Conservation (phyloP, 2,888 invertebrate species). For the Macrophya alboannulata region DNA sequence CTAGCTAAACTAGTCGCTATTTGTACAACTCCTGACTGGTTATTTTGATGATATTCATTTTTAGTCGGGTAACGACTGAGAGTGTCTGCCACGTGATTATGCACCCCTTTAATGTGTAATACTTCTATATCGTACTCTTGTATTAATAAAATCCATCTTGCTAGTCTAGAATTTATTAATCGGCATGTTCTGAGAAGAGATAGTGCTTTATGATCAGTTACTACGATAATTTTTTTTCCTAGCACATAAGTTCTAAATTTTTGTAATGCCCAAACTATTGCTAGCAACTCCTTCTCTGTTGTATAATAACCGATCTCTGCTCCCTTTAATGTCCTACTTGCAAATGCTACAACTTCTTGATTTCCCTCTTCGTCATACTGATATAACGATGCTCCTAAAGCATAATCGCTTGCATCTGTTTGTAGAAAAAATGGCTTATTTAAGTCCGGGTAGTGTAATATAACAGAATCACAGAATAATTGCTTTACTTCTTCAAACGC, state of each 20-base stretch:
- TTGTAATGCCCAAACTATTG: conserved; percentile 32
- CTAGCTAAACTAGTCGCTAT: too few relatives aligned
- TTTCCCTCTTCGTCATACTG: background rate
- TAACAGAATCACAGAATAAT: conserved; percentile 21
- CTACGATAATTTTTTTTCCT: background rate
- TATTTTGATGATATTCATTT: too few relatives aligned
- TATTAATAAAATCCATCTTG: too few relatives aligned
- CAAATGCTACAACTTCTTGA: conserved; percentile 2
- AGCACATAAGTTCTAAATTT: background rate
- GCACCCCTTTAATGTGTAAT: too few relatives aligned
- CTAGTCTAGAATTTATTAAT: too few relatives aligned
- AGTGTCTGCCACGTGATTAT: too few relatives aligned
- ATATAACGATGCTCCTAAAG: background rate
- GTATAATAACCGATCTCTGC: conserved; percentile 56
- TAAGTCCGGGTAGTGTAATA: background rate
- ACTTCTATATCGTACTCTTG: too few relatives aligned
- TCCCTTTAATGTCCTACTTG: conserved; percentile 47
- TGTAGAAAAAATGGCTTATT: background rate
- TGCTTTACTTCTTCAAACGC: conserved; percentile 47
- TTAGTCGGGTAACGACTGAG: too few relatives aligned
- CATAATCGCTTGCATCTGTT: conserved; percentile 17
- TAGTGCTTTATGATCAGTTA: too few relatives aligned
- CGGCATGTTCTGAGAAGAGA: too few relatives aligned
- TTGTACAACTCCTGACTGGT: too few relatives aligned
- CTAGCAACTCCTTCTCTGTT: conserved; percentile 57